Percentiles rank a stretch among this genome's conserved stretches.
Evolutionary conservation across 1,140 invertebrate species (phyloP).

Genomic region (Trichonephila clavata): DNA sequence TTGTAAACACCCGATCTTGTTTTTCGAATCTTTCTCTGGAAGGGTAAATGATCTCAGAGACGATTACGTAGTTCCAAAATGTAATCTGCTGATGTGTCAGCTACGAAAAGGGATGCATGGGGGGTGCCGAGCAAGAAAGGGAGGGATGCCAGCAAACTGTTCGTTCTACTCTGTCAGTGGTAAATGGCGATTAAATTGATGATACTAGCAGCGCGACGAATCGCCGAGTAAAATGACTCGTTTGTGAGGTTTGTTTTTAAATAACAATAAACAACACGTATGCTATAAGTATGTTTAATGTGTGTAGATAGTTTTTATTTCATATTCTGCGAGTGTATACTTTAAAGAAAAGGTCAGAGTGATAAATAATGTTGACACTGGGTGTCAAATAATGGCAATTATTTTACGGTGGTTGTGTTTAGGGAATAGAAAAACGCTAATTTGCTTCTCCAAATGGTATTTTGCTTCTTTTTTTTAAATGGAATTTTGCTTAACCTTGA

Average conservation of each 20-base stretch:
- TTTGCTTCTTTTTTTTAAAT: no score
- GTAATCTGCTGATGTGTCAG: slow-evolving; percentile 28
- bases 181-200: not conserved
- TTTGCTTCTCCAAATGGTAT: no score
- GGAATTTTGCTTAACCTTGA: no score
- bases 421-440: no score
- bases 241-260: not conserved
- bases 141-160: not conserved
- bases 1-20: slow-evolving; percentile 3
- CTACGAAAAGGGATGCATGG: not conserved
- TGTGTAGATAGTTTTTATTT: not conserved
- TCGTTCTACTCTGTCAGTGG: not conserved
- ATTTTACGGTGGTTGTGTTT: no score
- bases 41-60: slow-evolving; percentile 36
- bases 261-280: not conserved
- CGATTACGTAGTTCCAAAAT: slow-evolving; percentile 33
- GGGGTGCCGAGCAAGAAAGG: not conserved
- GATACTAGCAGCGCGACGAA: not conserved
- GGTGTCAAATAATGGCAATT: not conserved
- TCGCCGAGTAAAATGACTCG: not conserved
- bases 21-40: not conserved
- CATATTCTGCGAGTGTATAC: not conserved
- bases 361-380: not conserved
- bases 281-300: not conserved
- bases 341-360: not conserved